Evolutionary conservation across 2,113 vertebrate species (phyloP), one percentile per base, ranked within the genome.

Genomic region (Caretta caretta): DNA sequence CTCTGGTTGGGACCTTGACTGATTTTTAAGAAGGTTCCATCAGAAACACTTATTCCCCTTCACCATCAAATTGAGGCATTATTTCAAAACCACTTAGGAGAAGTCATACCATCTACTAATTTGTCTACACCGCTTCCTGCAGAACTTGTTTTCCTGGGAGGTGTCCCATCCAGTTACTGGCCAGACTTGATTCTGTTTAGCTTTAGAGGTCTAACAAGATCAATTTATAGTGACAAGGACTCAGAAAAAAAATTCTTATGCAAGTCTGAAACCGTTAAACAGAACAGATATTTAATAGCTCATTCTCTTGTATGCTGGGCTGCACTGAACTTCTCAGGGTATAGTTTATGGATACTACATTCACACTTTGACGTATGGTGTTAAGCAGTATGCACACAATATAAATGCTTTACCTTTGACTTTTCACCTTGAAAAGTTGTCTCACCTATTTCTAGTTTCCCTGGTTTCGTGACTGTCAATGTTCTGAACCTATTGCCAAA

Each of bases 401-500:
- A 38, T 38, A 72, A 72, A 20, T 3, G 1, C 51, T 51, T 92
- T 22, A 13, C 0, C 0, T 54, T 54, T 54, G 53, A 22, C 53
- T 31, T 90, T 76, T 22, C 59, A 53, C 90, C 25, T 2, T 6
- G 12, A 16, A 88, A 90, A 83, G 5, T 4, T 25, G 88, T 93
- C 54, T 87, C 31, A 13, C 35, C 49, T 51, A 0, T 24, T 48
- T 27, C 6, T 78, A 78, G 42, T 42, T 46, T 27, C 42, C 13
- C 75, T 27, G 38, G 42, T 78, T 48, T 46, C 42, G 14, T 12
- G 75, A 78, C 24, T 8, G 0, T 13, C 53, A 27, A 49, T 76
- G 53, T 54, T 92, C 51, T 86, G 79, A 72, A 90, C 72, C 65
- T 76, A 48, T 83, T 92, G 80, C 78, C 92, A 57, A 87, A 93